Conservation (phyloP, 2,888 invertebrate species). For the Diaphora mendica region DNA sequence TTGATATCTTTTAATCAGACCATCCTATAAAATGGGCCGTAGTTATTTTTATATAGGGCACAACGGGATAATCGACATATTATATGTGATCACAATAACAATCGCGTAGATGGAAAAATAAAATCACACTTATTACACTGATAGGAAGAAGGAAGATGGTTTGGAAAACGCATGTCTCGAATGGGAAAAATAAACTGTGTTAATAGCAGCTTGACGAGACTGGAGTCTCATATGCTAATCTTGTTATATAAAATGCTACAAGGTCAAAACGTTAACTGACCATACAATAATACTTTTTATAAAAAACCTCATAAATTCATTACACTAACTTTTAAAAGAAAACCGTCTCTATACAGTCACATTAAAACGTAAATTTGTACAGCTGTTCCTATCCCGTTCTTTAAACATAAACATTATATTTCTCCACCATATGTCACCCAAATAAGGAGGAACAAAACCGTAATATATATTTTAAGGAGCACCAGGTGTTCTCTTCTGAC, state of each 20-base stretch:
- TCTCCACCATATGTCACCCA: slow-evolving; percentile 8
- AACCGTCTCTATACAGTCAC: too few relatives aligned
- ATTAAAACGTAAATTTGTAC: background rate
- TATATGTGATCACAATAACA: too few relatives aligned
- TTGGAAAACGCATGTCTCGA: background rate
- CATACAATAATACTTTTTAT: background rate
- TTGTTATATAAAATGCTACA: background rate
- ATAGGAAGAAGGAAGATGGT: background rate
- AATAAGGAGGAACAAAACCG: slow-evolving; percentile 15
- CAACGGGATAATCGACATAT: too few relatives aligned
- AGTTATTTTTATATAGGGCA: background rate
- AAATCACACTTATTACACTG: too few relatives aligned
- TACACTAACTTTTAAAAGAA: too few relatives aligned
- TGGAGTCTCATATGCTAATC: background rate
- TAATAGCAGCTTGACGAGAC: background rate
- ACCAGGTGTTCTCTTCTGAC: slow-evolving; percentile 14
- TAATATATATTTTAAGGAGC: slow-evolving; percentile 8
- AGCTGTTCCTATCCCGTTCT: background rate
- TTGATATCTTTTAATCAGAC: background rate
- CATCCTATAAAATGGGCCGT: background rate
- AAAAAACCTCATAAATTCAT: background rate
- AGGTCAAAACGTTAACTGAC: background rate
- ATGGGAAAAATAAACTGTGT: background rate
- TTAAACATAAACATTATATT: slow-evolving; percentile 8
- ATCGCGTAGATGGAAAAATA: too few relatives aligned